These are phyloP conservation scores for Lucilia sericata DNA, from an alignment of 1,140 invertebrate species.

Conservation along the genomic window DNA sequence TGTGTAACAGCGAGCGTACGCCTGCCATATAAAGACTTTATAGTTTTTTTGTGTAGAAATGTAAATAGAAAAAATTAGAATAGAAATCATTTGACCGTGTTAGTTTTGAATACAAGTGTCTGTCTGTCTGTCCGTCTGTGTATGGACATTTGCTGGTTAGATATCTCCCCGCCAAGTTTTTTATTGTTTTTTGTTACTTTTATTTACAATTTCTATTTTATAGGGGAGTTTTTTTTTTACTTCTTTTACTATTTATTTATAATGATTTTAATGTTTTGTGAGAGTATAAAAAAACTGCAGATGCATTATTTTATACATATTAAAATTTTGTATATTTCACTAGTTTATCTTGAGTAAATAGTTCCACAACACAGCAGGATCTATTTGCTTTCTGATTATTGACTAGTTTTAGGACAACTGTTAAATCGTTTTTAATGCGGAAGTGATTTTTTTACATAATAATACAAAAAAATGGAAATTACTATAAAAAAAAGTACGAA, in stretches of 20 bases:
- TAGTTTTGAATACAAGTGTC: constrained; percentile 39
- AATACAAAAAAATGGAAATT: not conserved
- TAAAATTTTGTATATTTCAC: constrained; percentile 19
- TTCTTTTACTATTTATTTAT: no score
- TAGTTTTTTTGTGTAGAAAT: no score
- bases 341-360: constrained; percentile 25
- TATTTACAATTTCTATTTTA: not conserved
- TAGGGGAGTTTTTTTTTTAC: constrained; percentile 42
- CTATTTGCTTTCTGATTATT: not conserved
- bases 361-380: constrained; percentile 20
- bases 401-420: constrained; percentile 55
- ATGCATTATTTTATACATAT: constrained; percentile 50
- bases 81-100: constrained; percentile 47
- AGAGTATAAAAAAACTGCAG: constrained; percentile 36
- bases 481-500: not conserved
- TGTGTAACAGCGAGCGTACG: no score
- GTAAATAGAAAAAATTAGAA: constrained; percentile 43
- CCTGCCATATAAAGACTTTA: no score
- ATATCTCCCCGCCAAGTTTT: not conserved
- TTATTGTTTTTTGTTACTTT: not conserved
- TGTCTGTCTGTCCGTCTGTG: no score
- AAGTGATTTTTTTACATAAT: constrained; percentile 25
- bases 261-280: constrained; percentile 9
- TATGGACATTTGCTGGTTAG: constrained; percentile 29
- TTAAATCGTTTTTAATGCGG: constrained; percentile 33